Evolutionary conservation across 2,888 invertebrate genomes (phyloP).

Genomic region (Synergus itoensis): DNA sequence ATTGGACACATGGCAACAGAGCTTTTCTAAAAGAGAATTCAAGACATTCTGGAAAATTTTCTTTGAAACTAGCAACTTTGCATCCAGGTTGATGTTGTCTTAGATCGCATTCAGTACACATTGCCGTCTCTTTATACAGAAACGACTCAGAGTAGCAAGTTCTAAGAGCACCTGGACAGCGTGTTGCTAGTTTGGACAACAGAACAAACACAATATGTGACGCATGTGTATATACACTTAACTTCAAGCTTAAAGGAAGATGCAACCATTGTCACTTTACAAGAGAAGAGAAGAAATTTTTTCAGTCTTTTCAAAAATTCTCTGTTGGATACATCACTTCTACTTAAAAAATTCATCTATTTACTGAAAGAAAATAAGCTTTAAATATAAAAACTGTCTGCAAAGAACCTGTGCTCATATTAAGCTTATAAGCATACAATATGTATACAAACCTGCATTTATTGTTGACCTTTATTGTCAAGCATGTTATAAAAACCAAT

Average conservation of each 20-base stretch:
- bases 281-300: slow-evolving; percentile 53
- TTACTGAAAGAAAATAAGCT: too few species aligned
- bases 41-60: slow-evolving; percentile 20
- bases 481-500: too few species aligned
- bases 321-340: background rate
- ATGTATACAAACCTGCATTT: too few species aligned
- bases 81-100: background rate
- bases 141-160: slow-evolving; percentile 43
- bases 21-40: background rate
- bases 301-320: background rate
- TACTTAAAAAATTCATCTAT: too few species aligned
- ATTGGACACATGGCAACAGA: background rate
- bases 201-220: slow-evolving; percentile 69
- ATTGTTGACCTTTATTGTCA: too few species aligned
- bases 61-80: slow-evolving; percentile 14
- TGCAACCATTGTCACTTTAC: slow-evolving; percentile 68
- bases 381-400: too few species aligned
- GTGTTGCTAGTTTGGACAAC: slow-evolving; percentile 65
- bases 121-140: background rate
- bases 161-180: slow-evolving; percentile 53
- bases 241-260: slow-evolving; percentile 60
- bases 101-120: slow-evolving; percentile 20
- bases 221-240: slow-evolving; percentile 60
- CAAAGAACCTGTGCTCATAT: too few species aligned
- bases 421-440: too few species aligned